These are phyloP conservation scores for Stichopus horrens DNA, from an alignment of 53 echinoderm and acorn worm genomes.

Conservation along the genomic window DNA sequence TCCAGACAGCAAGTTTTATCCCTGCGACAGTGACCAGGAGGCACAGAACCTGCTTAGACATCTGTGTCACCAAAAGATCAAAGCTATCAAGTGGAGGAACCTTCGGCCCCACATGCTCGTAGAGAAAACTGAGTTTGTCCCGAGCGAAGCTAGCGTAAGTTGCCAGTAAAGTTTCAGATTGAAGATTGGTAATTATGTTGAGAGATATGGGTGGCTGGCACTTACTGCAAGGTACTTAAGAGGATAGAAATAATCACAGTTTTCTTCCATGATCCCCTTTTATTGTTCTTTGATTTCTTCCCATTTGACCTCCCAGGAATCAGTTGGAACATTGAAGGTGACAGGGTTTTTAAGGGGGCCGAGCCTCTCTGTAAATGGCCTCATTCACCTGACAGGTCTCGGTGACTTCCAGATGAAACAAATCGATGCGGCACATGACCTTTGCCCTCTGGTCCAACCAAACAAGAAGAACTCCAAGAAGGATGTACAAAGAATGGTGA, in stretches of 20 bases:
- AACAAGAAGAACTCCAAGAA: conserved; percentile 54
- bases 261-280: too few relatives aligned
- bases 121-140: conserved; percentile 73
- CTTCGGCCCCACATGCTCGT: conserved; percentile 73
- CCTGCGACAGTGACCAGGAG: conserved; percentile 77
- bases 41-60: conserved; percentile 79
- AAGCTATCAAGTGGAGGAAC: conserved; percentile 76
- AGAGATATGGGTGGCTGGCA: background rate
- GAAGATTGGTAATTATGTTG: background rate
- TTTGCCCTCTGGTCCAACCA: conserved; percentile 80
- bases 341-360: conserved; percentile 83
- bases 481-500: conserved; percentile 58
- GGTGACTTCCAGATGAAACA: conserved; percentile 93
- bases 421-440: conserved; percentile 84
- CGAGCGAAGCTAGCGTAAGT: conserved; percentile 66
- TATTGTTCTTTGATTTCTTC: too few relatives aligned
- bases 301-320: conserved; percentile 46
- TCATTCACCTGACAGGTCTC: conserved; percentile 84
- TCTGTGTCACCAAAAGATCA: conserved; percentile 76
- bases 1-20: conserved; percentile 73
- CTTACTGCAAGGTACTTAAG: background rate
- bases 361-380: conserved; percentile 81
- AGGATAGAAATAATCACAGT: background rate
- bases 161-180: background rate
- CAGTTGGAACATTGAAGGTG: conserved; percentile 81